phyloP scores from a whole-genome alignment of 2,888 invertebrate species.

The Tubulanus polymorphus region DNA sequence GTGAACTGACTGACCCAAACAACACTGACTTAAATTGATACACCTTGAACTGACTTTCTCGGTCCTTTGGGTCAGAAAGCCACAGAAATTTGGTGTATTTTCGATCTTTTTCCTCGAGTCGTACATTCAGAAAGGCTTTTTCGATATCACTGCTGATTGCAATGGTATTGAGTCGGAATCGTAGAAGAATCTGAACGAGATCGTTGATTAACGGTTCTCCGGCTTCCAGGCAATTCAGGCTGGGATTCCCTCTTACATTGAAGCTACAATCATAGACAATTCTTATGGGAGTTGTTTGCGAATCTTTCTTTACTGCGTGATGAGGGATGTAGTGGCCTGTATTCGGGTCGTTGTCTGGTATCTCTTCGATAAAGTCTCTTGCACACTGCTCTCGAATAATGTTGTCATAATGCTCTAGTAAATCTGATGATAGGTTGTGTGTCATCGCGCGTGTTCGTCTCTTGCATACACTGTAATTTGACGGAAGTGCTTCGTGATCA shows the following conservation, averaged over 20 bases:
- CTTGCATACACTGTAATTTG: neutral
- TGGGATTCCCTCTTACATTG: slow-evolving; percentile 6
- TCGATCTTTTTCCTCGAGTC: slow-evolving; percentile 11
- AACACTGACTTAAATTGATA: slow-evolving; percentile 15
- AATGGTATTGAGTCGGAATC: slow-evolving; percentile 15
- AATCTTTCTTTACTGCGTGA: slow-evolving; percentile 18
- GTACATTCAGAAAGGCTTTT: slow-evolving; percentile 15
- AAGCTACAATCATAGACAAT: slow-evolving; percentile 20
- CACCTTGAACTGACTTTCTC: slow-evolving; percentile 6
- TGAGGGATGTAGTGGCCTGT: slow-evolving; percentile 19
- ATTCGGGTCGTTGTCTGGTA: neutral
- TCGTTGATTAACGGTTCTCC: slow-evolving; percentile 18
- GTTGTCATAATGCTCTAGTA: neutral
- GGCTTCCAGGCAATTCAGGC: slow-evolving; percentile 20
- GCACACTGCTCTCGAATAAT: neutral
- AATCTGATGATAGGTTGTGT: neutral
- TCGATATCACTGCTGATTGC: slow-evolving; percentile 4
- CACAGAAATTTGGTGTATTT: slow-evolving; percentile 18
- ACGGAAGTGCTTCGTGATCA: neutral
- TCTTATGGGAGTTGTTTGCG: slow-evolving; percentile 16
- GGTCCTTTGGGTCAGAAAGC: slow-evolving; percentile 15
- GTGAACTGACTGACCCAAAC: slow-evolving; percentile 10
- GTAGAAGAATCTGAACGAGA: slow-evolving; percentile 12
- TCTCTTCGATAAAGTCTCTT: neutral
- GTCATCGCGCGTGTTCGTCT: neutral